These are phyloP conservation scores for Etia nguti DNA, from an alignment of 2,113 vertebrate species.

Conservation along the genomic window DNA sequence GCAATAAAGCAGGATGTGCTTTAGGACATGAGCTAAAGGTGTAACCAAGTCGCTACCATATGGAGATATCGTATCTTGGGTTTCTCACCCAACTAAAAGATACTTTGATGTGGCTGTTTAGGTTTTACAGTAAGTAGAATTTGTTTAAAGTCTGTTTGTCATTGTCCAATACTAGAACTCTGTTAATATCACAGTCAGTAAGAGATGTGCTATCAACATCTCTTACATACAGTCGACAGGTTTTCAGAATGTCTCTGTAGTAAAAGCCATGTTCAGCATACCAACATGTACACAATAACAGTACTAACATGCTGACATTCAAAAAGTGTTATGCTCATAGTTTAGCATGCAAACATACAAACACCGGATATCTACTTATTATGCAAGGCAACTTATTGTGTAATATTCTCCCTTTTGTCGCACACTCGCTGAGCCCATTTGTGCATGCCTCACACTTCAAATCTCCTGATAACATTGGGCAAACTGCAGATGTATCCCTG, in stretches of 20 bases:
- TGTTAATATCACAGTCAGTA: no score
- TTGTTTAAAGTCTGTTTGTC: not conserved
- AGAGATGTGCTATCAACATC: no score
- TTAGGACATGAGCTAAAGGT: not conserved
- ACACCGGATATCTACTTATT: not conserved
- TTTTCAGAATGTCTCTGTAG: no score
- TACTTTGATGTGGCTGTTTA: fast-evolving
- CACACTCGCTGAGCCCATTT: not conserved
- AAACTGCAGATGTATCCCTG: constrained; percentile 37
- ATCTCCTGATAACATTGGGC: constrained; percentile 41
- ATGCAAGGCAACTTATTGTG: not conserved
- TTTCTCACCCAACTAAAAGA: not conserved
- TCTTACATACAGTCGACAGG: no score
- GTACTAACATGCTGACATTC: no score
- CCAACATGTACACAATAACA: no score
- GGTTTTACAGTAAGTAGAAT: not conserved
- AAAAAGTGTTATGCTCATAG: not conserved
- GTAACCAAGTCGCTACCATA: not conserved
- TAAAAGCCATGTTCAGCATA: no score
- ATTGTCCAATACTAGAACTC: not conserved
- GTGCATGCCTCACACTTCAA: constrained; percentile 6
- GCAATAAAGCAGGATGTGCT: not conserved
- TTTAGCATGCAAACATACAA: not conserved
- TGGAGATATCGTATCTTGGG: no score
- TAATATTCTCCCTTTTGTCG: constrained; percentile 15